A percentile compares a stretch with the other conserved stretches of the same genome.
Conservation (phyloP, 2,113 vertebrate species). For the Gymnarchus niloticus region DNA sequence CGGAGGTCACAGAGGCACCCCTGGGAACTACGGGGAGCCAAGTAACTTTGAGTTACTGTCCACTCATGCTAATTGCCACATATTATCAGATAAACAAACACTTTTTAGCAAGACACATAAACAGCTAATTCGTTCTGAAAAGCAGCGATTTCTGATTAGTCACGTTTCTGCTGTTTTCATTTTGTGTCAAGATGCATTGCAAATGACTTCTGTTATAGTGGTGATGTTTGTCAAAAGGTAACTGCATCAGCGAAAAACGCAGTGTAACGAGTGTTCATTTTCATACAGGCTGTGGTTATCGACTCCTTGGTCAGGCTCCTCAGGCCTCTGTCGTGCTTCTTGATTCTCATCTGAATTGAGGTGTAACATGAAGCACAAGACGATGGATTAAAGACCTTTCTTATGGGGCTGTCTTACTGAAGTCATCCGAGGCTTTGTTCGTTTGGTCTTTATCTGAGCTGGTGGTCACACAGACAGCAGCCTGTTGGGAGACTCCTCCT, state of each 20-base stretch:
- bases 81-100: conserved; percentile 29
- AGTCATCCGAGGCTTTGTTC: conserved; percentile 11
- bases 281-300: too few species aligned
- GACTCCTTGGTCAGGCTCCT: too few species aligned
- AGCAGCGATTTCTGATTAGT: background rate
- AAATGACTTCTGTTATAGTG: background rate
- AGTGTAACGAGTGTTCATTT: too few species aligned
- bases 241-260: too few species aligned
- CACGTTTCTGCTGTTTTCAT: background rate
- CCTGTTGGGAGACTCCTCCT: too few species aligned
- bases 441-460: background rate
- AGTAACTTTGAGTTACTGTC: conserved; percentile 21
- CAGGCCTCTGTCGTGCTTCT: background rate
- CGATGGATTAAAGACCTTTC: background rate
- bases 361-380: background rate
- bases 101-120: background rate
- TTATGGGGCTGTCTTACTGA: background rate
- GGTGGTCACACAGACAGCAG: background rate
- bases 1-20: conserved; percentile 24
- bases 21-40: conserved; percentile 18
- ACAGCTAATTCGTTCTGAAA: background rate
- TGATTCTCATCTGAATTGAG: background rate
- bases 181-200: background rate
- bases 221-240: background rate
- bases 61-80: conserved; percentile 27